These are phyloP conservation scores for Apodemia mormo DNA, from an alignment of 2,888 invertebrate species.

Conservation along the genomic window DNA sequence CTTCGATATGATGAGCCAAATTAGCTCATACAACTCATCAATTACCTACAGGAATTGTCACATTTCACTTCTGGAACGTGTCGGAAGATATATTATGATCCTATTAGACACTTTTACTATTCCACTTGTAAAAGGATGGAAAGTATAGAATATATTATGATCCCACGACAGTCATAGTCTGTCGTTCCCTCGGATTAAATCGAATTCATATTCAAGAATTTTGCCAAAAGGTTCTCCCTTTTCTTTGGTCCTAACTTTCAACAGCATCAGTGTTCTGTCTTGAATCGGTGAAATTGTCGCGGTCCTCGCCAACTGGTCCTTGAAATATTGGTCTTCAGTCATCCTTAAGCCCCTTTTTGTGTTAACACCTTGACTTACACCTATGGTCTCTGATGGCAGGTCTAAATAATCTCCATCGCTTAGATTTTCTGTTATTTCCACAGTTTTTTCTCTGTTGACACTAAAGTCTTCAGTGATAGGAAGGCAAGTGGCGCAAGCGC, in stretches of 20 bases:
- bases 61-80: no score
- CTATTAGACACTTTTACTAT: no score
- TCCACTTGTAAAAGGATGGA: no score
- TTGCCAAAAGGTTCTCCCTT: not conserved
- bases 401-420: not conserved
- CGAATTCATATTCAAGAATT: slow-evolving; percentile 31
- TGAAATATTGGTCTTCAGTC: not conserved
- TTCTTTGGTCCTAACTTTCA: slow-evolving; percentile 5
- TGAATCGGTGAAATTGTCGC: not conserved
- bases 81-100: no score
- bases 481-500: not conserved
- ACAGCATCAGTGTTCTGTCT: not conserved
- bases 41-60: no score
- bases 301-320: not conserved
- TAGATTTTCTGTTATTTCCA: slow-evolving; percentile 2
- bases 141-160: no score
- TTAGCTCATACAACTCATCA: no score
- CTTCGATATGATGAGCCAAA: no score
- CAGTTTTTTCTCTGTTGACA: not conserved
- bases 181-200: slow-evolving; percentile 26
- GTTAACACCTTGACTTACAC: not conserved
- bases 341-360: not conserved
- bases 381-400: not conserved
- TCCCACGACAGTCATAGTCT: not conserved
- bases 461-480: not conserved